Evolutionary conservation across 1,140 invertebrate genomes (phyloP), one percentile per base, ranked within the genome.

Genomic region (Aporrectodea caliginosa): DNA sequence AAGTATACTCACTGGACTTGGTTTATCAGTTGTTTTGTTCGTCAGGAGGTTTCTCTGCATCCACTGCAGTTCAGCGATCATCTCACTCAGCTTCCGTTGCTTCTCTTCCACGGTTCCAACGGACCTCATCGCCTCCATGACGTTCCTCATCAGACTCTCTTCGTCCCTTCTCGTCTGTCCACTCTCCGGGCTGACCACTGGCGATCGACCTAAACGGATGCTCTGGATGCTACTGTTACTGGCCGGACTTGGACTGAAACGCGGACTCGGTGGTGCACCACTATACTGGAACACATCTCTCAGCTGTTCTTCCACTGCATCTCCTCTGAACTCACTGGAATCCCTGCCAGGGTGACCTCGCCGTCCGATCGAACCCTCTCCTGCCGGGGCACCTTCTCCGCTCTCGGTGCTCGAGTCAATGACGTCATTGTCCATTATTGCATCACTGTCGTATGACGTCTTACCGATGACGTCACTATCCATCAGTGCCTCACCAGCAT

Each of bases 11-110:
- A 58, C 43, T 22, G 43, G 43, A 58, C 43, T 58, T 58, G 43
- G 6, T 22, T 12, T 58, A 58, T 58, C 43, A 58, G 43, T 58
- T n/a, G n/a, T n/a, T n/a, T 58, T 58, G 43, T 22, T 58, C 43
- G 43, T n/a, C n/a, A n/a, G n/a, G n/a, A 58, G 43, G 43, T 58
- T 58, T 58, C 43, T 58, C 43, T 58, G 43, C 43, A 58, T 58
- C 43, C 6, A 6, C 43, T 58, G 43, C 6, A 58, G 43, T 58
- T 58, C 43, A 58, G 43, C 43, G 43, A 58, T 58, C 6, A 58
- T 58, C 43, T 58, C 43, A 22, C 43, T 22, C 43, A 58, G 43
- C 22, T 22, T 58, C 43, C 43, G 6, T 22, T 58, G 43, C 43
- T 58, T 58, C 43, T 58, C 43, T 58, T 58, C 43, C 6, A 58